Evolutionary conservation across 2,113 vertebrate genomes (phyloP).

Genomic region (Erythrolamprus reginae): DNA sequence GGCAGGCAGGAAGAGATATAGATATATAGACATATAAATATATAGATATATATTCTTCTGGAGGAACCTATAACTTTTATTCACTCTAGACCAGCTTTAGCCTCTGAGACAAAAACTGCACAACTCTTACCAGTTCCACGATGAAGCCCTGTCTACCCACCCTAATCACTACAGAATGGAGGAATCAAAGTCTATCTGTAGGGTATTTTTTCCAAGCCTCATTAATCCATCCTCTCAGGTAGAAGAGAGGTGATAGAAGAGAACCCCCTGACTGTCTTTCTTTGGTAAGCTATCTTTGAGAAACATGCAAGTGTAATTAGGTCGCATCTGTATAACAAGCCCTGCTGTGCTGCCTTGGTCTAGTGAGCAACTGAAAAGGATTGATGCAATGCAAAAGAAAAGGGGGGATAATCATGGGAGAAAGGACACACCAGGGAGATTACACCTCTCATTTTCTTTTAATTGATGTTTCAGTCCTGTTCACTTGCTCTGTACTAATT

Average conservation of each 20-base stretch:
- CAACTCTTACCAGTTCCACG: neutral
- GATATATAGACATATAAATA: neutral
- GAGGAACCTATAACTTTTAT: neutral
- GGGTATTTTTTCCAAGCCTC: slow-evolving; percentile 33
- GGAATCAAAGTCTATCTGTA: slow-evolving; percentile 8
- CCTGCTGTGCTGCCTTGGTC: slow-evolving; percentile 17
- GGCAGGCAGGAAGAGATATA: too few species aligned
- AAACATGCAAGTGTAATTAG: slow-evolving; percentile 29
- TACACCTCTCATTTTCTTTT: slow-evolving; percentile 26
- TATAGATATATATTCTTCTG: neutral
- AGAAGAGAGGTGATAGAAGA: neutral
- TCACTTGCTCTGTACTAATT: slow-evolving; percentile 39
- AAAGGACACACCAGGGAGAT: slow-evolving; percentile 33
- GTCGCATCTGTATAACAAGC: slow-evolving; percentile 39
- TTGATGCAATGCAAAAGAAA: slow-evolving; percentile 23
- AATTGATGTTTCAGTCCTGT: slow-evolving; percentile 45
- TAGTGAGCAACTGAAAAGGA: slow-evolving; percentile 17
- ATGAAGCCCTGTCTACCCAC: neutral
- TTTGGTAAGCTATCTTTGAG: slow-evolving; percentile 10
- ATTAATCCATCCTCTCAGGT: slow-evolving; percentile 37
- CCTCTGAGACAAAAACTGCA: neutral
- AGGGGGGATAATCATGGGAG: neutral
- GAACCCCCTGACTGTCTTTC: slow-evolving; percentile 22
- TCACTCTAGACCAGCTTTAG: slow-evolving; percentile 5
- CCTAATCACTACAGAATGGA: neutral